Conservation (phyloP, 2,888 invertebrate genomes). For the Cremastinae sp. region DNA sequence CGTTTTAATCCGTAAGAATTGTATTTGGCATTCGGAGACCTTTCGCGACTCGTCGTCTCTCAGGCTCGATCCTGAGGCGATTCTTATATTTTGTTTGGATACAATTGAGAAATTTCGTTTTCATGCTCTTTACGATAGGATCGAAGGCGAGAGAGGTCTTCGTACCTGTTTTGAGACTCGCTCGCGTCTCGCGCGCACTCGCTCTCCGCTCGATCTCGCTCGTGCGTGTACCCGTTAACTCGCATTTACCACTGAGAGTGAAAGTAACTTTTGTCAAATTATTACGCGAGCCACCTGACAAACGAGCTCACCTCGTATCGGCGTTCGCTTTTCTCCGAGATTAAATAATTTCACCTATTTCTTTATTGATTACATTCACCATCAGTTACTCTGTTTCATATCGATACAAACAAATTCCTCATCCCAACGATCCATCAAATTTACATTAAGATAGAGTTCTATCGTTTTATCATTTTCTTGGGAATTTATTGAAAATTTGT, state of each 20-base stretch:
- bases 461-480: too few relatives aligned
- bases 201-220: conserved; percentile 28
- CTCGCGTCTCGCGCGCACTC: background rate
- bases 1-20: too few relatives aligned
- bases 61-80: too few relatives aligned
- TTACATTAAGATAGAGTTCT: too few relatives aligned
- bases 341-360: conserved; percentile 21
- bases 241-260: conserved; percentile 48
- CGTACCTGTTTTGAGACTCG: conserved; percentile 11
- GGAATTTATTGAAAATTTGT: too few relatives aligned
- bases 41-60: too few relatives aligned
- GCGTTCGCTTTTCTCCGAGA: conserved; percentile 38
- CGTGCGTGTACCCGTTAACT: conserved; percentile 24
- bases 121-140: background rate
- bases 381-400: too few relatives aligned
- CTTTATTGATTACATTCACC: conserved; percentile 1
- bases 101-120: background rate
- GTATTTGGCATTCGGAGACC: too few relatives aligned
- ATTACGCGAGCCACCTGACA: conserved; percentile 53
- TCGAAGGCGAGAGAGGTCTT: conserved; percentile 18
- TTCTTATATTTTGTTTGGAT: too few relatives aligned
- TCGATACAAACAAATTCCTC: too few relatives aligned
- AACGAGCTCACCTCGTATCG: conserved; percentile 51
- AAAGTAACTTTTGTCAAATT: conserved; percentile 59
- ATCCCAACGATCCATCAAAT: too few relatives aligned